Conservation (phyloP, 1,140 invertebrate genomes). For the Cydia pomonella region DNA sequence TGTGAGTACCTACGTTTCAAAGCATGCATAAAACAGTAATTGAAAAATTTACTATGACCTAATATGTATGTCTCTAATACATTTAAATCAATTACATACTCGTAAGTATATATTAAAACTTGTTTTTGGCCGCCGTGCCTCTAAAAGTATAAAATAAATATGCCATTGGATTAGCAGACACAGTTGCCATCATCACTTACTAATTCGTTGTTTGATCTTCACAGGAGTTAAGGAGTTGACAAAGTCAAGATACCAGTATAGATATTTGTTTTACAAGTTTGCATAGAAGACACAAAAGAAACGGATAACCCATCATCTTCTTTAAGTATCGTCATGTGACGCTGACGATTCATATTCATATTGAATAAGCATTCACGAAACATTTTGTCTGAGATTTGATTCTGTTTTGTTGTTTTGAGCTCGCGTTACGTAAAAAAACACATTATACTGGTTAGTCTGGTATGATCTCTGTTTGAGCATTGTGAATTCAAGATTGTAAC, state of each 20-base stretch:
- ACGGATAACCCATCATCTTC: neutral
- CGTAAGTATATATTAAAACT: neutral
- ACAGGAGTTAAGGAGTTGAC: conserved; percentile 18
- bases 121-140: neutral
- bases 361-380: neutral
- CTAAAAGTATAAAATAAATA: neutral
- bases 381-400: neutral
- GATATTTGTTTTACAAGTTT: conserved; percentile 11
- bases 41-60: too few species aligned
- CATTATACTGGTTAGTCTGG: neutral
- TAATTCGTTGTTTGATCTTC: conserved; percentile 21
- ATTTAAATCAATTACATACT: too few species aligned
- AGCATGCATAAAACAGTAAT: too few species aligned
- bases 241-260: conserved; percentile 2
- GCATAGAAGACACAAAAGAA: neutral
- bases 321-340: neutral
- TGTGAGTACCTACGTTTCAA: too few species aligned
- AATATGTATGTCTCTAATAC: too few species aligned
- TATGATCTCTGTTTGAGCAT: neutral
- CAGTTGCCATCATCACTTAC: conserved; percentile 24
- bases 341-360: too few species aligned
- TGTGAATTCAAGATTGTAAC: too few species aligned
- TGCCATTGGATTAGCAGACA: neutral
- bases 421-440: neutral
- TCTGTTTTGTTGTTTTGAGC: too few species aligned